Base-by-base conservation (phyloP, 2,888 invertebrate species). In the Drosophila hawaiiensis region DNA sequence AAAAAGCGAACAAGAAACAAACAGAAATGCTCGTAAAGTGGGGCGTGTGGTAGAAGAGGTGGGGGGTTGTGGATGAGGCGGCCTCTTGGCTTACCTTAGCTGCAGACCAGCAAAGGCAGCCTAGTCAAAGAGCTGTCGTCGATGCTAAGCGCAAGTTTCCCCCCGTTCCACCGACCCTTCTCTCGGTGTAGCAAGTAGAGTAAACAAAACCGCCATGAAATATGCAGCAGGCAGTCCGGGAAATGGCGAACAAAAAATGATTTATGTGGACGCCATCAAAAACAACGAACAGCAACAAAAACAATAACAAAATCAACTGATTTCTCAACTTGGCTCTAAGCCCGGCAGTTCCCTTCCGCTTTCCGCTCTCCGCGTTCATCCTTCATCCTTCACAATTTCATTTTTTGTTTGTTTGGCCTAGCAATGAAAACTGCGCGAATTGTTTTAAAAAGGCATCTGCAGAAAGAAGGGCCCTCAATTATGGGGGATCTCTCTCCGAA, bases 121-220 rank as follows among this genome's bases (percentile, higher is more conserved):
- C 89, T 89, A 86, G 85, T 86, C 85, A 89, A 86, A 85, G 84
- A 84, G 85, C 85, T 86, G 85, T 89, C 85, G 85, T 86, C 85
- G 82, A 82, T 84, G 87, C 89, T 84, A 86, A 89, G 84, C 86
- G 80, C 84, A 83, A 76, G 68, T 66, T 43, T 4, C 65, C 28
- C 59, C 47, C 49, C 39, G 49, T 35, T 35, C 33, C n/a, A 1
- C 12, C 55, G 19, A 12, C 3, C 28, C 35, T 33, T 47, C 41
- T 63, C 50, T 63, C 31, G 9, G 31, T 31, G 72, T 39, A 16
- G 56, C 56, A 39, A 70, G 69, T 58, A 65, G 68, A 62, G 77
- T 71, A 82, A 82, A 77, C 80, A 87, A 75, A 82, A 82, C 82
- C 80, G 80, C 78, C 76, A 85, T 83, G 74, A 88, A 87, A 86